Percentiles rank a stretch among this genome's conserved stretches.
These are phyloP conservation scores for Ochotona curzoniae DNA, from an alignment of 2,113 vertebrate species.

Conservation along the genomic window DNA sequence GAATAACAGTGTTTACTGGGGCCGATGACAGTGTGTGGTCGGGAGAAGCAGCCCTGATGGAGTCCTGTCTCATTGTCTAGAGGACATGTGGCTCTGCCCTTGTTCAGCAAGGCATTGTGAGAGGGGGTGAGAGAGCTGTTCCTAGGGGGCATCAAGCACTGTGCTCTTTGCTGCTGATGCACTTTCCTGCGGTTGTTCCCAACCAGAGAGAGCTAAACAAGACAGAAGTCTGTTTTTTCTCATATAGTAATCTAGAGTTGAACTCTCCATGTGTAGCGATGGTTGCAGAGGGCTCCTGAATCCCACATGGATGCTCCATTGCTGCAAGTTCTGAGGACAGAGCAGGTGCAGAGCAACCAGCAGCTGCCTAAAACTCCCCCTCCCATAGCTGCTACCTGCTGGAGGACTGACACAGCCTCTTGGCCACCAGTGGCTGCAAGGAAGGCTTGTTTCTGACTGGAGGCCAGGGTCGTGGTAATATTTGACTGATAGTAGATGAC, in stretches of 20 bases:
- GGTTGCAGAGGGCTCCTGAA: neutral
- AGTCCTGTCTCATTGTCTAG: neutral
- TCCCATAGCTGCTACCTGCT: too few species aligned
- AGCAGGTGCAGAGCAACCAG: neutral
- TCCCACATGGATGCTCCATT: neutral
- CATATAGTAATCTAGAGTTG: neutral
- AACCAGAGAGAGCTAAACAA: neutral
- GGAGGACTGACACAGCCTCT: neutral
- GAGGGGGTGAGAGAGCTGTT: neutral
- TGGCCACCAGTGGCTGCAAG: neutral
- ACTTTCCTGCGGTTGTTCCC: neutral
- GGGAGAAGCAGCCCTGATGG: neutral
- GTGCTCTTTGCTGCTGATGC: neutral
- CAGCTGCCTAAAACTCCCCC: neutral
- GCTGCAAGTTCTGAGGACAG: neutral
- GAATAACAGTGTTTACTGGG: conserved; percentile 34
- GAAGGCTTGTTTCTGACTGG: neutral
- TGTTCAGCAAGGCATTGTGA: neutral
- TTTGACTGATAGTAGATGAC: neutral
- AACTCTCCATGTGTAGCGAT: neutral
- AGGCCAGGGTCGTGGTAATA: neutral
- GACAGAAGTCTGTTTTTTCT: neutral
- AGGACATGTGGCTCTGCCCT: neutral
- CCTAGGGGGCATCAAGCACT: neutral
- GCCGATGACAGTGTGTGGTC: neutral